phyloP scores from a whole-genome alignment of 2,888 invertebrate species.

The Candidula unifasciata region DNA sequence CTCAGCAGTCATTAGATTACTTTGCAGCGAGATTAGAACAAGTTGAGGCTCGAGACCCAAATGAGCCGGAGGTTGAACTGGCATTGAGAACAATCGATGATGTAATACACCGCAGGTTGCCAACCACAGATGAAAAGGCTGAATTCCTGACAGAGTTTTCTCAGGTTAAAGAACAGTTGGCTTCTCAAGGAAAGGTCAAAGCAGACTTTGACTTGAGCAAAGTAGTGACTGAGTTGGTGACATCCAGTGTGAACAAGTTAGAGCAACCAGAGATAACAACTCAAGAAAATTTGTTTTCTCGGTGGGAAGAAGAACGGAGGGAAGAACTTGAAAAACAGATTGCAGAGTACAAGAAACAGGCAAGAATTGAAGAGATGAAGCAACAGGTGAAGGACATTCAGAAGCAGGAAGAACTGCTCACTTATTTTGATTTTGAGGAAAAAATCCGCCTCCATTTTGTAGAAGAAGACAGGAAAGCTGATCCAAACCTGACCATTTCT shows the following conservation, averaged over 20 bases:
- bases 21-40: slow-evolving; percentile 59
- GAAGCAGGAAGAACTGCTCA: slow-evolving; percentile 70
- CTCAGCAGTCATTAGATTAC: slow-evolving; percentile 60
- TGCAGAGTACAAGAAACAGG: slow-evolving; percentile 50
- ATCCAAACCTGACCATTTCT: slow-evolving; percentile 38
- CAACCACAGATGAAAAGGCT: slow-evolving; percentile 67
- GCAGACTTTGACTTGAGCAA: slow-evolving; percentile 37
- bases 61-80: slow-evolving; percentile 62
- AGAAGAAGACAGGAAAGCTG: slow-evolving; percentile 38
- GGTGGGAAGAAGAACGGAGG: slow-evolving; percentile 59
- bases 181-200: slow-evolving; percentile 40
- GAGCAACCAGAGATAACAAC: slow-evolving; percentile 59
- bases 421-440: slow-evolving; percentile 67
- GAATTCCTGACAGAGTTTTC: slow-evolving; percentile 60
- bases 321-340: slow-evolving; percentile 58
- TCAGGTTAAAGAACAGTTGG: slow-evolving; percentile 32
- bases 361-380: slow-evolving; percentile 61
- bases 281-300: slow-evolving; percentile 31
- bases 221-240: slow-evolving; percentile 56
- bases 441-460: slow-evolving; percentile 57
- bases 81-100: slow-evolving; percentile 69
- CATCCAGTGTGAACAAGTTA: slow-evolving; percentile 53
- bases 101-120: slow-evolving; percentile 61
- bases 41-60: slow-evolving; percentile 63
- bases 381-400: slow-evolving; percentile 64